Percentiles rank a stretch among this genome's conserved stretches.
Evolutionary conservation across 2,797 vertebrate genomes (phyloP).

Genomic region (Cuniculus paca): DNA sequence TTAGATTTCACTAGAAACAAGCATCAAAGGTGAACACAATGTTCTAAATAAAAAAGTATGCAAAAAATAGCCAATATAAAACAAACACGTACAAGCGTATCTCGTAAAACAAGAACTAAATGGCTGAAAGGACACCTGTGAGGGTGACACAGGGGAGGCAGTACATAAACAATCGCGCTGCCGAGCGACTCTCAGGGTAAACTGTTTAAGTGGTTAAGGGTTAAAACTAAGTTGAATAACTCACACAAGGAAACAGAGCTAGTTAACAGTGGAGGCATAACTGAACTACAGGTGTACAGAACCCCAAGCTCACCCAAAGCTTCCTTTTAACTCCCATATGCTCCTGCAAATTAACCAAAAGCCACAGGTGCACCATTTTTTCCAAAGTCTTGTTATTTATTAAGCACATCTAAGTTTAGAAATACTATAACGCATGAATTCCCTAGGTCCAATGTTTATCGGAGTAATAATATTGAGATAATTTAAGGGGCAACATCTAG

Average conservation of each 20-base stretch:
- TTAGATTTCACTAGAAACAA: neutral
- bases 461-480: neutral
- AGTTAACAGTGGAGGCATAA: neutral
- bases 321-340: fast-evolving
- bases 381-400: neutral
- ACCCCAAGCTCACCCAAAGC: neutral
- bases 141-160: neutral
- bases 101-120: neutral
- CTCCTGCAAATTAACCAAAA: neutral
- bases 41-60: neutral
- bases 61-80: neutral
- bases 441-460: neutral
- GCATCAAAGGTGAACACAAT: neutral
- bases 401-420: neutral
- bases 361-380: neutral
- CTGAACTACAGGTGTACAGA: neutral
- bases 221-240: neutral
- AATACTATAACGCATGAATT: neutral
- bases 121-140: neutral
- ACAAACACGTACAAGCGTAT: neutral
- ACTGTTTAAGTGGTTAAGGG: neutral
- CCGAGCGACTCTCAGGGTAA: neutral
- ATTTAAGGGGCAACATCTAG: neutral
- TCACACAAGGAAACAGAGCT: neutral
- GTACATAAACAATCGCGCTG: neutral